These are phyloP conservation scores for Umimayanthus chanpuru DNA, from an alignment of 92 coral and sea anemone genomes.

Conservation along the genomic window DNA sequence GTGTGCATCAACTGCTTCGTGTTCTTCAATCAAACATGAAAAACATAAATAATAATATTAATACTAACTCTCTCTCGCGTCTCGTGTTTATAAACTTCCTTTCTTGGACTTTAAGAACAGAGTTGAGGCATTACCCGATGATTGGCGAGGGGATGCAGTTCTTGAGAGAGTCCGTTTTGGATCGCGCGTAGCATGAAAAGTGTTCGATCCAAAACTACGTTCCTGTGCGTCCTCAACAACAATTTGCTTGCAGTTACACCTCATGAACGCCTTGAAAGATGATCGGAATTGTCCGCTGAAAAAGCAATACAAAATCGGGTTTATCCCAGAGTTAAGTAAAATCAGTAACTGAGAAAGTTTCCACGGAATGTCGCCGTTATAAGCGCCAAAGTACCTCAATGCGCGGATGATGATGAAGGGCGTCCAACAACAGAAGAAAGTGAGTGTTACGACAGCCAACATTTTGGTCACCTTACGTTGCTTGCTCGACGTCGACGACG, in stretches of 20 bases:
- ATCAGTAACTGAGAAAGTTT: constrained; percentile 76
- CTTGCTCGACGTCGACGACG: constrained; percentile 46
- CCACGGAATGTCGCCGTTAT: constrained; percentile 73
- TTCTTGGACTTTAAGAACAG: not conserved
- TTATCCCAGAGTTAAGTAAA: constrained; percentile 72
- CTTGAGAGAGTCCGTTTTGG: constrained; percentile 31
- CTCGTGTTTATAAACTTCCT: not conserved
- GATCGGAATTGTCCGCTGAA: constrained; percentile 84
- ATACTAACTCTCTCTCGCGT: not conserved
- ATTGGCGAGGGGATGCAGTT: not conserved
- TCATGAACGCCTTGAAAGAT: constrained; percentile 75
- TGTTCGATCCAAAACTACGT: constrained; percentile 36
- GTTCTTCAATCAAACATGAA: not conserved
- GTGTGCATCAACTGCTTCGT: not conserved
- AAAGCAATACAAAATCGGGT: constrained; percentile 86
- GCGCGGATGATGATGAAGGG: constrained; percentile 81
- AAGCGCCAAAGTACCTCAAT: constrained; percentile 67
- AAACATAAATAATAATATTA: not conserved
- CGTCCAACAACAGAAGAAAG: constrained; percentile 82
- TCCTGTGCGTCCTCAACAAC: constrained; percentile 38
- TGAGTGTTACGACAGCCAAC: constrained; percentile 82
- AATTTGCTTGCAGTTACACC: constrained; percentile 62
- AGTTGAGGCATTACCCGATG: not conserved
- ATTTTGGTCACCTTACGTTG: constrained; percentile 86
- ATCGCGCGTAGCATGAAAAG: constrained; percentile 34